These are phyloP conservation scores for Drosophila vallismaia DNA, from an alignment of 2,888 invertebrate species.

Conservation along the genomic window DNA sequence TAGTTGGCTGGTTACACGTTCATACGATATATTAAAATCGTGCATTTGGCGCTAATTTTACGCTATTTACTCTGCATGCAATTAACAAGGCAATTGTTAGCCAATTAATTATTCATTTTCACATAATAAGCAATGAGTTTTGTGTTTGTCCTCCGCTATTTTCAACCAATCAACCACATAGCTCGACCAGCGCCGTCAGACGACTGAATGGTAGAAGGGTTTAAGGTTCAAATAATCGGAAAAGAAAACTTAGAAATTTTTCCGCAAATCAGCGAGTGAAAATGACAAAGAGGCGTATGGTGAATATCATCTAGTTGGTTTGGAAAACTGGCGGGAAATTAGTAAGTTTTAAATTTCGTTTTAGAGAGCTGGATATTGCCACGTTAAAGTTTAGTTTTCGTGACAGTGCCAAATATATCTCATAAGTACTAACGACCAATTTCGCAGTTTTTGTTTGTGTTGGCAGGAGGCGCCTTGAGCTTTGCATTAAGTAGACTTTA, in stretches of 20 bases:
- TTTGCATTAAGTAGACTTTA: constrained; percentile 65
- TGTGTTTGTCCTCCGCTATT: not conserved
- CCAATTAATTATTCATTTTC: constrained; percentile 32
- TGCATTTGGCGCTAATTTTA: constrained; percentile 19
- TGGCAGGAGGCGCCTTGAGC: constrained; percentile 34
- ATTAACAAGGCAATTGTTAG: constrained; percentile 16
- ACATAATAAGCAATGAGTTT: constrained; percentile 21
- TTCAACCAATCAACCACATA: constrained; percentile 21
- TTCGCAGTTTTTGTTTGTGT: constrained; percentile 39
- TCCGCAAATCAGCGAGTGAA: constrained; percentile 41
- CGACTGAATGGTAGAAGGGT: constrained; percentile 70
- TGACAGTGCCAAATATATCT: constrained; percentile 30
- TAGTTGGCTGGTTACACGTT: not conserved
- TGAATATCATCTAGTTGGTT: constrained; percentile 14
- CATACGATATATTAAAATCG: constrained; percentile 8
- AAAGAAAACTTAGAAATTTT: constrained; percentile 81
- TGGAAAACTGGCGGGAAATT: constrained; percentile 31
- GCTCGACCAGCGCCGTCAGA: constrained; percentile 66
- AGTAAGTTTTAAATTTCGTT: not conserved
- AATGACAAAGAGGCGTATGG: constrained; percentile 44
- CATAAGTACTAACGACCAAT: constrained; percentile 39
- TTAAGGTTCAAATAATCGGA: constrained; percentile 66
- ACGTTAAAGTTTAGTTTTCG: constrained; percentile 16
- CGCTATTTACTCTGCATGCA: constrained; percentile 25
- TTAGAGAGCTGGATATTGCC: constrained; percentile 1